A percentile compares a stretch with the other conserved stretches of the same genome.
Evolutionary conservation across 2,113 vertebrate genomes (phyloP).

Genomic region (Felis catus): F.catus_Fca126_mat1.0 CM031422.1:9947001-9947500

Average conservation of each 20-base stretch:
- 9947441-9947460: too few species aligned
- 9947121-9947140: not conserved
- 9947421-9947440: too few species aligned
- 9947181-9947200: not conserved
- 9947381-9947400: too few species aligned
- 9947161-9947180: not conserved
- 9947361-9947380: too few species aligned
- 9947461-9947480: too few species aligned
- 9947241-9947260: not conserved
- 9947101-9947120: not conserved
- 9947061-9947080: not conserved
- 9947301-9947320: too few species aligned
- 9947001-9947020: not conserved
- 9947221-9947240: not conserved
- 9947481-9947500: too few species aligned
- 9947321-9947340: too few species aligned
- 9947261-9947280: not conserved
- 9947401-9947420: too few species aligned
- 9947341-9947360: too few species aligned
- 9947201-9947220: not conserved
- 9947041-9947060: not conserved
- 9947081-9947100: not conserved
- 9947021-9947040: not conserved
- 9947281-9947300: not conserved
- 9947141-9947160: not conserved